Conservation (phyloP, 2,888 invertebrate genomes). For the Tiliacea aurago region DNA sequence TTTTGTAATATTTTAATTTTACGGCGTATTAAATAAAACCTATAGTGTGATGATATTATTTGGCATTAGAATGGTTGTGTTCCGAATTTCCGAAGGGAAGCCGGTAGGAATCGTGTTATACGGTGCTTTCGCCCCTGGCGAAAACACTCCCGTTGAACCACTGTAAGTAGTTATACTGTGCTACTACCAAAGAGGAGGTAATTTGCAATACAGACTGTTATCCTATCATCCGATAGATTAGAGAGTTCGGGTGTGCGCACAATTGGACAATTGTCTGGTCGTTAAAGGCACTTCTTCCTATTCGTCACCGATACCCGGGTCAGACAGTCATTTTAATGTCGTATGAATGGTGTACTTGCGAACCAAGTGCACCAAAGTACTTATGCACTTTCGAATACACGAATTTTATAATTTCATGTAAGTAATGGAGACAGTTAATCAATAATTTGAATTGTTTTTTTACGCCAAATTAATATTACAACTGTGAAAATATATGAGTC, state of each 20-base stretch:
- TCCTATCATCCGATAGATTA: constrained; percentile 82
- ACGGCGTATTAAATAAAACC: too few relatives aligned
- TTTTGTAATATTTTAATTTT: too few relatives aligned
- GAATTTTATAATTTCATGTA: constrained; percentile 2
- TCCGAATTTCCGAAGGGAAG: too few relatives aligned
- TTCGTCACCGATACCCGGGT: constrained; percentile 73
- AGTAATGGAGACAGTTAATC: neutral
- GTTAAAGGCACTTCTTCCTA: constrained; percentile 75
- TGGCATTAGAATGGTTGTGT: too few relatives aligned
- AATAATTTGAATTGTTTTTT: constrained; percentile 11
- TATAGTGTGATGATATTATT: too few relatives aligned
- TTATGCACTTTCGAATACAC: constrained; percentile 22
- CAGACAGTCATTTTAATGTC: constrained; percentile 63
- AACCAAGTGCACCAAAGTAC: constrained; percentile 25
- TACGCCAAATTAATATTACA: constrained; percentile 17
- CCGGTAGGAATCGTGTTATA: too few relatives aligned
- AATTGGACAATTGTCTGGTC: constrained; percentile 84
- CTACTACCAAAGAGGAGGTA: constrained; percentile 66
- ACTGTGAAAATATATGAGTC: constrained; percentile 35
- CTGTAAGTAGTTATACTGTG: constrained; percentile 10
- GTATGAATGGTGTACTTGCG: constrained; percentile 33
- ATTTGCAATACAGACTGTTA: constrained; percentile 82
- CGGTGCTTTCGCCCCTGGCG: too few relatives aligned
- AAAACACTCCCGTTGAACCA: neutral
- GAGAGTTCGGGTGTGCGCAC: constrained; percentile 77